These are phyloP conservation scores for Megalurothrips usitatus DNA, from an alignment of 2,888 invertebrate genomes.

Conservation along the genomic window DNA sequence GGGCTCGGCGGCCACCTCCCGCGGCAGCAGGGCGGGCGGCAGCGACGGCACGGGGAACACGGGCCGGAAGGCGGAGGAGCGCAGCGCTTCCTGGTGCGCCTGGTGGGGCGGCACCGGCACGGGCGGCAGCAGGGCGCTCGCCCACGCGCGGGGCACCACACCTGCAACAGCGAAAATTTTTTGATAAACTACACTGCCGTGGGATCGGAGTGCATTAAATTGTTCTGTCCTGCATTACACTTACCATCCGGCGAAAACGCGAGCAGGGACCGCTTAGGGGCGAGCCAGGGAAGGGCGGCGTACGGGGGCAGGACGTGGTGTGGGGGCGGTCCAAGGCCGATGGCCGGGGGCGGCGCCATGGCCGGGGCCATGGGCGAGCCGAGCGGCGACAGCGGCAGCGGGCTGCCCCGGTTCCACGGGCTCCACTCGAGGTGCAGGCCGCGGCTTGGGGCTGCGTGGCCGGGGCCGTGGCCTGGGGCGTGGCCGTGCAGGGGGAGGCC, in stretches of 20 bases:
- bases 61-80: constrained; percentile 56
- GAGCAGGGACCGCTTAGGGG: constrained; percentile 41
- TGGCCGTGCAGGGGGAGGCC: constrained; percentile 28
- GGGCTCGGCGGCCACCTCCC: constrained; percentile 45
- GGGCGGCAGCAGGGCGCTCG: constrained; percentile 32
- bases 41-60: constrained; percentile 45
- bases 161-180: no score
- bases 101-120: constrained; percentile 48
- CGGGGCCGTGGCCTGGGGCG: constrained; percentile 18
- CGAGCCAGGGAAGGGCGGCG: constrained; percentile 51
- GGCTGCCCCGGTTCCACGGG: constrained; percentile 42
- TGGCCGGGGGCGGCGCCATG: constrained; percentile 54
- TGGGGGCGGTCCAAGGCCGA: constrained; percentile 78
- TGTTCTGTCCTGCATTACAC: no score
- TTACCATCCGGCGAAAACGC: constrained; percentile 44
- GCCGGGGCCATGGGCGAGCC: constrained; percentile 39
- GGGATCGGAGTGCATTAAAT: no score
- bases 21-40: constrained; percentile 42
- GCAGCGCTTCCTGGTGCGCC: constrained; percentile 49
- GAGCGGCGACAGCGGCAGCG: constrained; percentile 38
- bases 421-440: constrained; percentile 37
- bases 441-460: constrained; percentile 27
- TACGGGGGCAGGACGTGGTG: constrained; percentile 58
- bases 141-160: constrained; percentile 34
- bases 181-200: no score